A percentile compares a stretch with the other conserved stretches of the same genome.
Evolutionary conservation across 2,888 invertebrate species (phyloP).

Genomic region (Xanthia togata): DNA sequence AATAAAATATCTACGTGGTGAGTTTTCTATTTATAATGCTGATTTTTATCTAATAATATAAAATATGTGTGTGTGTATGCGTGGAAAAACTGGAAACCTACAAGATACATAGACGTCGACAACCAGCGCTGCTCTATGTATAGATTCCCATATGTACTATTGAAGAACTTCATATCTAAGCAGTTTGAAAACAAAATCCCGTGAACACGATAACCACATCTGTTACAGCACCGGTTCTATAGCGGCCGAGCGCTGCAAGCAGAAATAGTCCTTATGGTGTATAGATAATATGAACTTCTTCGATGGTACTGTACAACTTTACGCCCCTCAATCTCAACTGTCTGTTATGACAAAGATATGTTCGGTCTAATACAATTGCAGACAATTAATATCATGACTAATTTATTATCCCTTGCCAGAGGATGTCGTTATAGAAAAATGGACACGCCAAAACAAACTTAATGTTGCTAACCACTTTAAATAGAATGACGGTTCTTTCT

Average conservation of each 20-base stretch:
- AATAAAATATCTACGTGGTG: constrained; percentile 53
- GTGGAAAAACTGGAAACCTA: background rate
- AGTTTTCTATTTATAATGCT: constrained; percentile 34
- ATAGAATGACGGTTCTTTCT: constrained; percentile 19
- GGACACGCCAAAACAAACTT: constrained; percentile 36
- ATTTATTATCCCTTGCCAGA: constrained; percentile 33
- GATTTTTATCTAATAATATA: constrained; percentile 12
- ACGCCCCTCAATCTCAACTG: constrained; percentile 6
- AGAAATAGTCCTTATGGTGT: too few relatives aligned
- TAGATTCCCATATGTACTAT: background rate
- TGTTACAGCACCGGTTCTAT: too few relatives aligned
- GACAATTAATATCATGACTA: constrained; percentile 32
- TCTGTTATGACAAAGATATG: background rate
- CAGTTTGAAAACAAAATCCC: too few relatives aligned
- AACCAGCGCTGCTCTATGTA: background rate
- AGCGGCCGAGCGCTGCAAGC: too few relatives aligned
- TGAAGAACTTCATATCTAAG: too few relatives aligned
- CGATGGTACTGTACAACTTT: background rate
- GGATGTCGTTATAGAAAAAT: constrained; percentile 32
- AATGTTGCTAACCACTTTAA: constrained; percentile 18
- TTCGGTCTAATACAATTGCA: background rate
- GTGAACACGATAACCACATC: too few relatives aligned
- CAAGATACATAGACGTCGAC: background rate
- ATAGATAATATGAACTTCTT: too few relatives aligned
- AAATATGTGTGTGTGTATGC: background rate